A percentile compares a stretch with the other conserved stretches of the same genome.
Evolutionary conservation across 1,140 invertebrate species (phyloP).

Genomic region (Conopomorpha cramerella): DNA sequence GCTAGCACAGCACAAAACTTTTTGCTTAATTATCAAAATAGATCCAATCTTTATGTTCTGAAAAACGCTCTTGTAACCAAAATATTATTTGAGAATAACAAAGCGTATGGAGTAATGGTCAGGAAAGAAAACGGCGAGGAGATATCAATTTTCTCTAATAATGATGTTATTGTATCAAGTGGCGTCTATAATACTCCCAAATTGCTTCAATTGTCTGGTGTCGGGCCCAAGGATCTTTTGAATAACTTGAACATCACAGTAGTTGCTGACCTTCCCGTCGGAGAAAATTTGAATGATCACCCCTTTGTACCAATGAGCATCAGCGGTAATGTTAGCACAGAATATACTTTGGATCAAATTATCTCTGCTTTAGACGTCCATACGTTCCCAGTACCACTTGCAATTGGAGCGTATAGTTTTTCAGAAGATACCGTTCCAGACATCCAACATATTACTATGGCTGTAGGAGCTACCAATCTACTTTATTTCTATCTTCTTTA

Average conservation of each 20-base stretch:
- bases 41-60: constrained; percentile 68
- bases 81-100: constrained; percentile 10
- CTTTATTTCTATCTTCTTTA: background rate
- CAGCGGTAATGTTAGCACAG: constrained; percentile 12
- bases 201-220: constrained; percentile 23
- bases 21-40: constrained; percentile 42
- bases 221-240: constrained; percentile 21
- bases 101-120: constrained; percentile 12
- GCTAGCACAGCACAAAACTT: constrained; percentile 3
- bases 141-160: constrained; percentile 53
- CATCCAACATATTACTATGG: background rate
- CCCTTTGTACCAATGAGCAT: constrained; percentile 69
- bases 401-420: background rate
- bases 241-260: constrained; percentile 34
- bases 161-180: constrained; percentile 53
- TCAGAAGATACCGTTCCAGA: background rate
- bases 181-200: constrained; percentile 46
- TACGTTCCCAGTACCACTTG: background rate
- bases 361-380: background rate
- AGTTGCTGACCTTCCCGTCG: constrained; percentile 65
- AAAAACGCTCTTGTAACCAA: constrained; percentile 58
- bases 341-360: background rate
- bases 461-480: background rate
- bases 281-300: constrained; percentile 68
- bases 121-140: constrained; percentile 27